Conservation (phyloP, 2,797 vertebrate genomes). For the Salmo trutta region DNA sequence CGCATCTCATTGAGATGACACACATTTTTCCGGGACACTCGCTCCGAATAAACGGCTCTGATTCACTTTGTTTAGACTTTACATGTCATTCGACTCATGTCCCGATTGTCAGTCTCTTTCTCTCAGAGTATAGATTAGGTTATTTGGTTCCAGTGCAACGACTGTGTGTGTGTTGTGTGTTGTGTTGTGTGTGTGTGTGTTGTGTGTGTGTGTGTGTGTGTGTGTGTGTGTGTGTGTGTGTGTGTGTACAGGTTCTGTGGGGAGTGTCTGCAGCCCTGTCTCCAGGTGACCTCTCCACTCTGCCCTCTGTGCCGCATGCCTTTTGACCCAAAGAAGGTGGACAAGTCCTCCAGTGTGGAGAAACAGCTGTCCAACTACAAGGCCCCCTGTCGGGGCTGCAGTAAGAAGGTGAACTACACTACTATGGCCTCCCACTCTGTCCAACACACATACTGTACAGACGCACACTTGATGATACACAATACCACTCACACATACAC, state of each 20-base stretch:
- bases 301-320: slow-evolving; percentile 93
- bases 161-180: not conserved
- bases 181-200: not conserved
- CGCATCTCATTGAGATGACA: no score
- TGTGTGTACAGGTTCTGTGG: slow-evolving; percentile 85
- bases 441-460: not conserved
- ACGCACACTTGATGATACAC: slow-evolving; percentile 7
- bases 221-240: slow-evolving; percentile 19
- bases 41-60: no score
- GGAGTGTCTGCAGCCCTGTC: slow-evolving; percentile 93
- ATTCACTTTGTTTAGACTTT: no score
- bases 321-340: slow-evolving; percentile 95
- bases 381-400: slow-evolving; percentile 91
- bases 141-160: no score
- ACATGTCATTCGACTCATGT: no score
- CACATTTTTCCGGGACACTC: no score
- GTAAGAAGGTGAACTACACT: slow-evolving; percentile 84
- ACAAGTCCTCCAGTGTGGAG: slow-evolving; percentile 87
- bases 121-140: no score
- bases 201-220: not conserved
- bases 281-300: slow-evolving; percentile 90
- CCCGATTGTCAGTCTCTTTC: no score
- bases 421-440: not conserved
- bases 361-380: slow-evolving; percentile 92
- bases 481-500: not conserved